Evolutionary conservation across 2,888 invertebrate genomes (phyloP).

Genomic region (Drosophila meridionalis): DNA sequence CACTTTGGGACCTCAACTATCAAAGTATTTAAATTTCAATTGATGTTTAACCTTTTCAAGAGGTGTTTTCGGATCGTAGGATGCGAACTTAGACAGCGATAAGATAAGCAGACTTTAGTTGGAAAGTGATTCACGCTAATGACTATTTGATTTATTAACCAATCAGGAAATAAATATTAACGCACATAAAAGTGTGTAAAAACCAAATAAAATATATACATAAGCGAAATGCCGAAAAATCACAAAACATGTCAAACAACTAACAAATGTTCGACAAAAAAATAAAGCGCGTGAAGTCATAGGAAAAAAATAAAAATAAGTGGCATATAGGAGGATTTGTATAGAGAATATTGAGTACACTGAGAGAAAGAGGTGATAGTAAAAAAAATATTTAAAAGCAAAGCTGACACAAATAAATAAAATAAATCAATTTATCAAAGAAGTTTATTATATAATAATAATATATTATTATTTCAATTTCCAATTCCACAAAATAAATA

Average conservation of each 20-base stretch:
- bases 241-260: slow-evolving; percentile 69
- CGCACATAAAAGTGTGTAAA: slow-evolving; percentile 40
- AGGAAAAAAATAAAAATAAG: slow-evolving; percentile 46
- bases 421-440: too few species aligned
- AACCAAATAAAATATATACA: slow-evolving; percentile 10
- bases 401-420: too few species aligned
- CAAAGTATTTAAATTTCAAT: slow-evolving; percentile 27
- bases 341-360: slow-evolving; percentile 1
- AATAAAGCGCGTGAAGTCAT: slow-evolving; percentile 65
- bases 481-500: too few species aligned
- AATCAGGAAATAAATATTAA: slow-evolving; percentile 32
- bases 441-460: too few species aligned
- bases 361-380: neutral
- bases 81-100: slow-evolving; percentile 13
- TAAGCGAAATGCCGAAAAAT: slow-evolving; percentile 36
- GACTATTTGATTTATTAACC: slow-evolving; percentile 7
- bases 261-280: slow-evolving; percentile 25
- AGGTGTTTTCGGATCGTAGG: slow-evolving; percentile 1
- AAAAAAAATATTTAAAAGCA: neutral
- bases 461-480: too few species aligned
- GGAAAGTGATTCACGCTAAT: slow-evolving; percentile 16
- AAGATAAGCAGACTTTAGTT: slow-evolving; percentile 10
- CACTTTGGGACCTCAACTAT: slow-evolving; percentile 9
- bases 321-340: slow-evolving; percentile 12
- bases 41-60: slow-evolving; percentile 16